Percentiles rank a stretch among this genome's conserved stretches.
Evolutionary conservation across 2,113 vertebrate species (phyloP).

Genomic region (Lepus americanus): DNA sequence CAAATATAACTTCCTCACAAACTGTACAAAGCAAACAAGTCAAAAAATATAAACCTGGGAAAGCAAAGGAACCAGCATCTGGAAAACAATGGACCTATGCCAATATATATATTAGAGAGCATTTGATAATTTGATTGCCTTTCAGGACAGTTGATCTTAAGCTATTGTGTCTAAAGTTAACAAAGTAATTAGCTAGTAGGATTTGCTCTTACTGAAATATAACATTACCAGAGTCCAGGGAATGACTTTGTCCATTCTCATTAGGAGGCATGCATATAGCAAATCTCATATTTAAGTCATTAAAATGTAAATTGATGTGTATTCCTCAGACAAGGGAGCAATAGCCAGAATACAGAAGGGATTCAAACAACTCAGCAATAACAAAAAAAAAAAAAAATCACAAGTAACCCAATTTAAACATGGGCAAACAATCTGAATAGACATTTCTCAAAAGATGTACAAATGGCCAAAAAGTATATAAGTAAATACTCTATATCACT

Average conservation of each 20-base stretch:
- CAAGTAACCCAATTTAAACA: too few species aligned
- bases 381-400: too few species aligned
- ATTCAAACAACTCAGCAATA: too few species aligned
- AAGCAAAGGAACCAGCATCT: constrained; percentile 1
- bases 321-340: too few species aligned
- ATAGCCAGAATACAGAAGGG: too few species aligned
- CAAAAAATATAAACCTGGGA: not conserved
- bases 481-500: too few species aligned
- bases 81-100: constrained; percentile 11
- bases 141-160: not conserved
- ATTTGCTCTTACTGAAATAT: not conserved
- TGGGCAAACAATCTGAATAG: too few species aligned
- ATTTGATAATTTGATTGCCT: not conserved
- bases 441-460: too few species aligned
- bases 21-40: not conserved
- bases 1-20: not conserved
- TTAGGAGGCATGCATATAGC: not conserved
- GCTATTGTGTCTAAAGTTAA: not conserved
- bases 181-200: not conserved
- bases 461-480: too few species aligned
- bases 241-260: not conserved
- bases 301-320: not conserved
- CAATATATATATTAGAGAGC: not conserved
- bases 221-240: not conserved
- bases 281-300: constrained; percentile 1